phyloP scores from a whole-genome alignment of 2,113 vertebrate species.

The Thinocorus orbignyianus region DNA sequence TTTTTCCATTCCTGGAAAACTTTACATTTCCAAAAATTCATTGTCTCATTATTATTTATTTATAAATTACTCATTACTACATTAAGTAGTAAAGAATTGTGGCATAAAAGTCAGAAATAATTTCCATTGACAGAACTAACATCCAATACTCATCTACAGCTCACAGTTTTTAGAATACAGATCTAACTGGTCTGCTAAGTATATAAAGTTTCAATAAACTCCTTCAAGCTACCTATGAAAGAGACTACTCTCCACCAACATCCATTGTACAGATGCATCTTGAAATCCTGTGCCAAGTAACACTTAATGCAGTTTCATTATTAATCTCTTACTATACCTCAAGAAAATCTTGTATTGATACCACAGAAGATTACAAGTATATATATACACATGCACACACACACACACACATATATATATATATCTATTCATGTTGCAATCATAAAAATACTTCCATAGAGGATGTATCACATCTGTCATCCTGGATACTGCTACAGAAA shows the following conservation, averaged over 20 bases:
- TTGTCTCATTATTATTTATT: not conserved
- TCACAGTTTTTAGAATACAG: not conserved
- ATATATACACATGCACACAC: too few relatives aligned
- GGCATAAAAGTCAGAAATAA: not conserved
- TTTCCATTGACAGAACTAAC: not conserved
- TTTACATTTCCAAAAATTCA: not conserved
- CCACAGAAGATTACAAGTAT: not conserved
- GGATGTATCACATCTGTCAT: not conserved
- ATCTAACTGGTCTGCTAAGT: not conserved
- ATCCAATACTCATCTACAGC: not conserved
- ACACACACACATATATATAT: too few relatives aligned
- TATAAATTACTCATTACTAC: not conserved
- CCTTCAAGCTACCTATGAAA: not conserved
- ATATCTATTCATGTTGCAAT: too few relatives aligned
- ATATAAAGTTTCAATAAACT: not conserved
- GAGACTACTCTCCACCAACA: not conserved
- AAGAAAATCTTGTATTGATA: not conserved
- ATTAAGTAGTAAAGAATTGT: not conserved
- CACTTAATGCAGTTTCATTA: not conserved
- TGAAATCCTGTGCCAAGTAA: not conserved
- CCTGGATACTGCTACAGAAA: not conserved
- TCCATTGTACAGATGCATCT: not conserved
- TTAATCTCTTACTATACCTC: not conserved
- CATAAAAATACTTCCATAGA: not conserved
- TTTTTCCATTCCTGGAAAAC: not conserved